Percentiles rank a stretch among this genome's conserved stretches.
Evolutionary conservation across 2,888 invertebrate species (phyloP).

Genomic region (Temnothorax rugatulus): DNA sequence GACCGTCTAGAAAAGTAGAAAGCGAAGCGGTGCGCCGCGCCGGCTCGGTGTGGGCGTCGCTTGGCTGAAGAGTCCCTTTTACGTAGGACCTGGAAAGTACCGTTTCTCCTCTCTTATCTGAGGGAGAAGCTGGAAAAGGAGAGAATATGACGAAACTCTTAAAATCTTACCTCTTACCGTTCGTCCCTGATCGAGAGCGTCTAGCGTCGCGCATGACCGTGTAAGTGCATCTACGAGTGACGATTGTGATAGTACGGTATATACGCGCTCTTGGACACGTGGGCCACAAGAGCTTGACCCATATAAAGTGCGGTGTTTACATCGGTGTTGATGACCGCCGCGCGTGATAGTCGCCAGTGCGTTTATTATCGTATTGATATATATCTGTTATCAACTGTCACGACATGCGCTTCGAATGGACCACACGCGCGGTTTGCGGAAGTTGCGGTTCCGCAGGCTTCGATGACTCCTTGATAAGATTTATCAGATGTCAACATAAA

Average conservation of each 20-base stretch:
- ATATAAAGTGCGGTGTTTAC: constrained; percentile 55
- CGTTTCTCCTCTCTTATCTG: constrained; percentile 72
- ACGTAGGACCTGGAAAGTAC: constrained; percentile 75
- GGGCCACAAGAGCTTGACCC: constrained; percentile 63
- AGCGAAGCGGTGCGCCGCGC: constrained; percentile 68
- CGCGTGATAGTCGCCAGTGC: constrained; percentile 10
- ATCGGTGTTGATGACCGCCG: constrained; percentile 30
- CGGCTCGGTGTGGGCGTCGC: constrained; percentile 74
- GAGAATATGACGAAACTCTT: constrained; percentile 57
- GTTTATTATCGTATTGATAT: constrained; percentile 19
- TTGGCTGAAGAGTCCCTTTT: constrained; percentile 72
- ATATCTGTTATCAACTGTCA: constrained; percentile 7
- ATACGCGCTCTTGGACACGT: constrained; percentile 40
- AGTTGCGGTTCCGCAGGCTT: not conserved
- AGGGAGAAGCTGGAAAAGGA: constrained; percentile 9
- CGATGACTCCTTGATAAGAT: not conserved
- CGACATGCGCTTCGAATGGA: not conserved
- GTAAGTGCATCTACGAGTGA: constrained; percentile 62
- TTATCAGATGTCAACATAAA: not conserved
- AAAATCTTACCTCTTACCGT: constrained; percentile 60
- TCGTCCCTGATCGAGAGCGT: not conserved
- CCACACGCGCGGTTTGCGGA: constrained; percentile 1
- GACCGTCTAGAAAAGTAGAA: constrained; percentile 71
- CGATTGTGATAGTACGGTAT: constrained; percentile 25
- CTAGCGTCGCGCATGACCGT: constrained; percentile 29